Conservation (phyloP, 2,888 invertebrate species). For the Plagiodera versicolora region DNA sequence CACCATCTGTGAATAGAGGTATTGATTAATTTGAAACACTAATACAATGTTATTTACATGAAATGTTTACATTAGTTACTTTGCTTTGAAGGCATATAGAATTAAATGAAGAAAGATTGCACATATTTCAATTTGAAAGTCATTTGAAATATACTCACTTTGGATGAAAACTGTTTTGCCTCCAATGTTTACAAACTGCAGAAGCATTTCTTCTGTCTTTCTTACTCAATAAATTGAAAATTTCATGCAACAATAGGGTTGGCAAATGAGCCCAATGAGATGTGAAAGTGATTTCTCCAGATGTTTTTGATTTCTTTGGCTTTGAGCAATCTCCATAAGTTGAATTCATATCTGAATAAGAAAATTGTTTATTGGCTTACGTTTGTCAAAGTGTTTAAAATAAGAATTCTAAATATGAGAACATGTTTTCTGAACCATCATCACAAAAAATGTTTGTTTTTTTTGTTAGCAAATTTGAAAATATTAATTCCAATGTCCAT, state of each 20-base stretch:
- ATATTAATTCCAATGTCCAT: neutral
- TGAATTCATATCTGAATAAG: constrained; percentile 25
- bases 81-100: too few species aligned
- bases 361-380: too few species aligned
- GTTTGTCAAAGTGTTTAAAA: too few species aligned
- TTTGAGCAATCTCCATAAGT: constrained; percentile 49
- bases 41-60: too few species aligned
- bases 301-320: constrained; percentile 52
- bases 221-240: constrained; percentile 48
- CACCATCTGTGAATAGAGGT: constrained; percentile 48
- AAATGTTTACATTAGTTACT: too few species aligned
- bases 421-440: neutral
- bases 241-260: constrained; percentile 50
- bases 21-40: neutral
- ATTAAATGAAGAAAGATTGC: neutral
- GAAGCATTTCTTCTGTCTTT: constrained; percentile 52
- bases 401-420: neutral
- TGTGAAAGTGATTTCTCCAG: constrained; percentile 34
- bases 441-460: neutral
- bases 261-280: constrained; percentile 52
- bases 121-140: too few species aligned
- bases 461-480: neutral
- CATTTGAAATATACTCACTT: constrained; percentile 41
- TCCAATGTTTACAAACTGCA: constrained; percentile 52
- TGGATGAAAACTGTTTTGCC: constrained; percentile 52